Conservation (phyloP, 2,888 invertebrate genomes). For the Athrips mouffetella region DNA sequence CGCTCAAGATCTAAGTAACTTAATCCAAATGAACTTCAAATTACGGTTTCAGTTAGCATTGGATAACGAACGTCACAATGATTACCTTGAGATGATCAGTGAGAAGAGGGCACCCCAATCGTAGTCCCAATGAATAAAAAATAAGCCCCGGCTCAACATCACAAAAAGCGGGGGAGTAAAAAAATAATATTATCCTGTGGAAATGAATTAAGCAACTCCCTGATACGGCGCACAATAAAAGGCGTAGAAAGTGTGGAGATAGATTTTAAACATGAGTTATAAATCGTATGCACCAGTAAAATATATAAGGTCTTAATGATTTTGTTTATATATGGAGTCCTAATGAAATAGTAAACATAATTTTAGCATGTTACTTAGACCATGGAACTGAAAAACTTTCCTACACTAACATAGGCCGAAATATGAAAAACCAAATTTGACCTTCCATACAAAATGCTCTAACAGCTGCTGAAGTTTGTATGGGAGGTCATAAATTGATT, state of each 20-base stretch:
- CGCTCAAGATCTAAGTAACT: no score
- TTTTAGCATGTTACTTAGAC: no score
- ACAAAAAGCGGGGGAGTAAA: slow-evolving; percentile 71
- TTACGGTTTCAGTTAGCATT: neutral
- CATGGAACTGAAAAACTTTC: no score
- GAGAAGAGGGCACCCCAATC: slow-evolving; percentile 62
- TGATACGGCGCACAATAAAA: slow-evolving; percentile 53
- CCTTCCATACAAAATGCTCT: no score
- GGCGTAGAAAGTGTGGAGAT: slow-evolving; percentile 22
- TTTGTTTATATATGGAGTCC: neutral
- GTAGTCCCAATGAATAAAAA: slow-evolving; percentile 67
- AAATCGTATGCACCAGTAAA: no score
- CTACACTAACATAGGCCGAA: no score
- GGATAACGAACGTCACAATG: slow-evolving; percentile 45
- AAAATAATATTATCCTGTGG: slow-evolving; percentile 78
- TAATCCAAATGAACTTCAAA: no score
- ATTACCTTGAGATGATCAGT: slow-evolving; percentile 57
- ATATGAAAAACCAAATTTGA: no score
- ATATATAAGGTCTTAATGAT: neutral
- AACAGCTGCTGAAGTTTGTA: no score
- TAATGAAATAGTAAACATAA: no score
- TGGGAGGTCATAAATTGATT: no score
- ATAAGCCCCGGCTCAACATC: slow-evolving; percentile 67
- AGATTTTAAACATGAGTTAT: slow-evolving; percentile 24
- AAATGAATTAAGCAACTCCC: slow-evolving; percentile 76